Evolutionary conservation across 2,797 vertebrate genomes (phyloP).

Genomic region (Hippopotamyrus pictus): DNA sequence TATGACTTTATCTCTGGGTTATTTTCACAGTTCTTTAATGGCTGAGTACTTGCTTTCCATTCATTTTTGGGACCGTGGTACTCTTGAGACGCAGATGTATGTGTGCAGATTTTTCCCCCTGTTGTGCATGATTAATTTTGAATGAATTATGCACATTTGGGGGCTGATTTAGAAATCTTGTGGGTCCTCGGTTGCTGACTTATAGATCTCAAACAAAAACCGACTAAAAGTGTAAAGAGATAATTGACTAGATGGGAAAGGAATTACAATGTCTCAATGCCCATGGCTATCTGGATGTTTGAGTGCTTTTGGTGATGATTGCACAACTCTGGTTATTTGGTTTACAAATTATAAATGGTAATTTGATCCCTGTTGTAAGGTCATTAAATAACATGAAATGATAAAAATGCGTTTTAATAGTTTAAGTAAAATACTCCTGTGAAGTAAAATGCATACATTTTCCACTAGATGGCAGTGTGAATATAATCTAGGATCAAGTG

Average conservation of each 20-base stretch:
- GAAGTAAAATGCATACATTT: not conserved
- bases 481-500: not conserved
- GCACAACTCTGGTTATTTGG: not conserved
- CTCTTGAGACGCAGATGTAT: not conserved
- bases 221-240: not conserved
- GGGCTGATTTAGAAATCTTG: not conserved
- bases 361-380: not conserved
- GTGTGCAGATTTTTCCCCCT: not conserved
- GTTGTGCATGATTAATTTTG: not conserved
- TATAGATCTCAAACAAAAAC: not conserved
- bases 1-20: not conserved
- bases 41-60: not conserved
- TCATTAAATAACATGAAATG: not conserved
- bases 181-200: not conserved
- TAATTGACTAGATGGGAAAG: not conserved
- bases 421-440: not conserved
- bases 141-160: not conserved
- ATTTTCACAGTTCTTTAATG: not conserved
- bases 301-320: not conserved
- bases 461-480: constrained; percentile 12
- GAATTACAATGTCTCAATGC: not conserved
- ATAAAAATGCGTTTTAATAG: not conserved
- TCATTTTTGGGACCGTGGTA: not conserved
- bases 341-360: constrained; percentile 3
- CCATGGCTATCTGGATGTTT: not conserved